phyloP scores from a whole-genome alignment of 2,888 invertebrate species.

The Hyles lineata region DNA sequence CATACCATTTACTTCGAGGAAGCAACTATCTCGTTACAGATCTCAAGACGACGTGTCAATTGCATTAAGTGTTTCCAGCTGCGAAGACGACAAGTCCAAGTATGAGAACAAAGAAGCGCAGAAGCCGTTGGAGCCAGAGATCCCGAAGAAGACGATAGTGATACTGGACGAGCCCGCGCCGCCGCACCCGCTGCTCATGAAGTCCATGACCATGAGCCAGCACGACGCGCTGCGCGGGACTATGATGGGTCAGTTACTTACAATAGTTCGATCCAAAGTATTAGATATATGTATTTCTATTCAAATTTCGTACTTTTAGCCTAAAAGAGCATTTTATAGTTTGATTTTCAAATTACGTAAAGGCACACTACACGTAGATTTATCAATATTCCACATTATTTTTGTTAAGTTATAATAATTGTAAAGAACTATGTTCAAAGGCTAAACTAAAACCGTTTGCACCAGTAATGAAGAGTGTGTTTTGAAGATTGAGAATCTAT shows the following conservation, averaged over 20 bases:
- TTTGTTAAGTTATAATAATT: no score
- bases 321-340: background rate
- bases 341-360: no score
- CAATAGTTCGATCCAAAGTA: background rate
- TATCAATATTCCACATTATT: no score
- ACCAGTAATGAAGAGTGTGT: no score
- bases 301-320: no score
- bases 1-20: slow-evolving; percentile 4
- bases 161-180: slow-evolving; percentile 75
- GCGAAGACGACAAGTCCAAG: slow-evolving; percentile 80
- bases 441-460: no score
- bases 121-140: slow-evolving; percentile 54
- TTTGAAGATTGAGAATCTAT: no score
- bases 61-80: slow-evolving; percentile 80
- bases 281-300: no score
- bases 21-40: slow-evolving; percentile 52
- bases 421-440: no score
- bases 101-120: slow-evolving; percentile 61
- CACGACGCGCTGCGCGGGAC: slow-evolving; percentile 74
- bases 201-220: slow-evolving; percentile 76
- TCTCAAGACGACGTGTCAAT: slow-evolving; percentile 82
- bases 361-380: no score
- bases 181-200: slow-evolving; percentile 80
- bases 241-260: slow-evolving; percentile 72
- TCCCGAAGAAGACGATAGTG: slow-evolving; percentile 74